Percentiles rank a stretch among this genome's conserved stretches.
These are phyloP conservation scores for Acipenser oxyrinchus DNA, from an alignment of 2,797 vertebrate genomes.

Conservation along the genomic window DNA sequence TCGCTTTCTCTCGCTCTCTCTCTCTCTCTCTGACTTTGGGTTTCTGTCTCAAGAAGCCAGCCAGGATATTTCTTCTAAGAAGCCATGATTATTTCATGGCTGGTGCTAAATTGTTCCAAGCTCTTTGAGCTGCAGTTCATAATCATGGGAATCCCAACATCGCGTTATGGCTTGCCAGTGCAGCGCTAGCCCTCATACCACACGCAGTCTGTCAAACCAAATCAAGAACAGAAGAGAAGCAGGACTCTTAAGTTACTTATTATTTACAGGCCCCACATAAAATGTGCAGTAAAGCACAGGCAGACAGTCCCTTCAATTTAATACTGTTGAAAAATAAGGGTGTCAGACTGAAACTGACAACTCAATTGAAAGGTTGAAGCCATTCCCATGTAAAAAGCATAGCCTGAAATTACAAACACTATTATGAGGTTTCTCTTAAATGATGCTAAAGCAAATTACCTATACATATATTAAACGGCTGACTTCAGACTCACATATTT, in stretches of 20 bases:
- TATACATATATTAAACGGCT: too few species aligned
- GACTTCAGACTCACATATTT: too few species aligned
- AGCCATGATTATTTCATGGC: conserved; percentile 46
- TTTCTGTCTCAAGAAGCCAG: conserved; percentile 25
- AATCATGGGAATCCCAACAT: conserved; percentile 44
- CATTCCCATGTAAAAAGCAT: too few species aligned
- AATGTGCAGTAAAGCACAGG: conserved; percentile 4
- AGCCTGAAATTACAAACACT: too few species aligned
- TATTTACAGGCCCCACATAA: conserved; percentile 1
- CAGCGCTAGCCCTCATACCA: conserved; percentile 50
- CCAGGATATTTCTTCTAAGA: conserved; percentile 32
- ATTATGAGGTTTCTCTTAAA: too few species aligned
- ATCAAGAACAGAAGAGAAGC: conserved; percentile 15
- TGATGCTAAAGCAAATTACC: too few species aligned
- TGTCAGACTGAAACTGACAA: too few species aligned
- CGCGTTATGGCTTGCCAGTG: conserved; percentile 40
- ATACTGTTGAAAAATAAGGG: too few species aligned
- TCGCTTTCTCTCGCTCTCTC: conserved; percentile 23
- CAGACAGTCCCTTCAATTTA: background rate
- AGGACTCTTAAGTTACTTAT: background rate
- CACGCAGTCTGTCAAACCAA: conserved; percentile 45
- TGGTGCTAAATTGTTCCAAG: conserved; percentile 51
- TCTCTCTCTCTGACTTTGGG: background rate
- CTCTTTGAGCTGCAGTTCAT: conserved; percentile 48
- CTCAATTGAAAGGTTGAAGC: too few species aligned